Evolutionary conservation across 2,113 vertebrate genomes (phyloP).

Genomic region (Rhinolophus sinicus): DNA sequence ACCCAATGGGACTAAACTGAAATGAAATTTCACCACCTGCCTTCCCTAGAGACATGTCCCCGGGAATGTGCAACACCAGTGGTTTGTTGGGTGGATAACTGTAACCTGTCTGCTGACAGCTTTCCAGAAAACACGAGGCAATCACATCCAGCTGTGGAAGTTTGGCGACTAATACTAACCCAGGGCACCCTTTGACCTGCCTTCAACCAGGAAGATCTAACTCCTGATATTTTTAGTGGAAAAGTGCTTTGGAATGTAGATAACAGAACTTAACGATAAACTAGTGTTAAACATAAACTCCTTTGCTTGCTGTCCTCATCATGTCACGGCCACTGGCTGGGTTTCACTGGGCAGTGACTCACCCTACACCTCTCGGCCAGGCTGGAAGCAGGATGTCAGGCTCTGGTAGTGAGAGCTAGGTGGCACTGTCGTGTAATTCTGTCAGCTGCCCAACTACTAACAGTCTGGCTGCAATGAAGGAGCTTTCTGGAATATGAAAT

Average conservation of each 20-base stretch:
- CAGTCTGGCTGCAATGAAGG: background rate
- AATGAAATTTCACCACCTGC: background rate
- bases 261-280: background rate
- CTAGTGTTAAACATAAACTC: background rate
- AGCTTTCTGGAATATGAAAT: background rate
- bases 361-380: background rate
- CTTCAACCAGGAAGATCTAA: background rate
- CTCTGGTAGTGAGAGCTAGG: background rate
- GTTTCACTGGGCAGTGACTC: background rate
- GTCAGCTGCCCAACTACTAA: background rate
- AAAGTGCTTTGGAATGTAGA: background rate
- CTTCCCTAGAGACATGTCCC: background rate
- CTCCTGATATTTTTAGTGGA: background rate
- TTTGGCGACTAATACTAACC: background rate
- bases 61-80: background rate
- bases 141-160: background rate
- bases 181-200: background rate
- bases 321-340: background rate
- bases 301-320: background rate
- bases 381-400: background rate
- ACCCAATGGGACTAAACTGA: background rate
- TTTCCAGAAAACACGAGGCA: background rate
- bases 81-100: background rate
- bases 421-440: background rate
- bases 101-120: background rate